phyloP scores from a whole-genome alignment of 2,113 vertebrate species.

The Monarcha castaneiventris region DNA sequence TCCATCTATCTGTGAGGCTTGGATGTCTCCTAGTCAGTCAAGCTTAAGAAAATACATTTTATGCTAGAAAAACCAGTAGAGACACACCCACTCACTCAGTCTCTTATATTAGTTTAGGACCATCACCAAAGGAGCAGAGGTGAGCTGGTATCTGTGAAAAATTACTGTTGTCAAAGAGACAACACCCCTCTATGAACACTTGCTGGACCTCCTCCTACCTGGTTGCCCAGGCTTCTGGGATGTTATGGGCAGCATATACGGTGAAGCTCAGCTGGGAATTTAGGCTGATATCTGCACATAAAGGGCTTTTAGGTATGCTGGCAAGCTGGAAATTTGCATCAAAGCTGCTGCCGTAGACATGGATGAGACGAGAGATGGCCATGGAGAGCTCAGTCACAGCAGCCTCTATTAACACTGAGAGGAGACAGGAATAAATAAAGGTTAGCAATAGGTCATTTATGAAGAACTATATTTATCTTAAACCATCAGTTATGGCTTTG shows the following conservation, averaged over 20 bases:
- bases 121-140: not conserved
- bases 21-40: not conserved
- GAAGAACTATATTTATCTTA: constrained; percentile 26
- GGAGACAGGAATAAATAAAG: constrained; percentile 21
- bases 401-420: not conserved
- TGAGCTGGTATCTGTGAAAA: not conserved
- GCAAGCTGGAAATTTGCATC: constrained; percentile 60
- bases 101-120: not conserved
- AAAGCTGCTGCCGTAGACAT: constrained; percentile 63
- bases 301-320: not conserved
- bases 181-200: accelerated
- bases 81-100: not conserved
- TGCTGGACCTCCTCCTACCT: constrained; percentile 41
- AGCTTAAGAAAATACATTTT: not conserved
- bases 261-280: constrained; percentile 68
- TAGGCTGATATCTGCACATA: not conserved
- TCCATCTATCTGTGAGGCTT: not conserved
- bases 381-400: constrained; percentile 50
- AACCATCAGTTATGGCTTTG: constrained; percentile 36
- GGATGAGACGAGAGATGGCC: constrained; percentile 55
- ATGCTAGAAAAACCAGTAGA: not conserved
- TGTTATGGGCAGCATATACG: constrained; percentile 67
- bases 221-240: constrained; percentile 66
- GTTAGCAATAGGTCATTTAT: constrained; percentile 13
- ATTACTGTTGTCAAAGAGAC: not conserved